phyloP scores from a whole-genome alignment of 2,797 vertebrate species.

The Falco concolor region DNA sequence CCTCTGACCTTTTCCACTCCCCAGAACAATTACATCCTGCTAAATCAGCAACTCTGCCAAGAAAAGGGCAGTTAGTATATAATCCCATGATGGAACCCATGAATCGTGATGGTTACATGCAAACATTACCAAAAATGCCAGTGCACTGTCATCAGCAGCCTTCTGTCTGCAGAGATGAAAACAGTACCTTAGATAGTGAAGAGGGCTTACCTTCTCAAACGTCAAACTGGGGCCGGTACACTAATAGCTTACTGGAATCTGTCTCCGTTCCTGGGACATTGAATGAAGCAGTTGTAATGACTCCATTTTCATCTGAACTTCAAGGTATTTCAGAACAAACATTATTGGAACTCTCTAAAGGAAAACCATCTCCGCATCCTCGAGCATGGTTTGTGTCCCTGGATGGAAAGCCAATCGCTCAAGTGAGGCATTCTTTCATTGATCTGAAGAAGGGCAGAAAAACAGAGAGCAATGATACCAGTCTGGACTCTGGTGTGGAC shows the following conservation, averaged over 20 bases:
- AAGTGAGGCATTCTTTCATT: conserved; percentile 86
- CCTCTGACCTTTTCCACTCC: conserved; percentile 78
- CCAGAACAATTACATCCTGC: conserved; percentile 77
- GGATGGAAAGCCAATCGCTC: conserved; percentile 87
- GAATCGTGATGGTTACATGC: conserved; percentile 82
- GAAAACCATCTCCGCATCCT: conserved; percentile 81
- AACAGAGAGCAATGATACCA: conserved; percentile 86
- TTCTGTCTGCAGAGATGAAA: conserved; percentile 79
- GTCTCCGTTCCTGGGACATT: conserved; percentile 87
- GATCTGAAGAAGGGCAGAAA: conserved; percentile 81
- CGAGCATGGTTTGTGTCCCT: conserved; percentile 94
- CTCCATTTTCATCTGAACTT: conserved; percentile 84
- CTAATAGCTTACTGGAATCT: conserved; percentile 85
- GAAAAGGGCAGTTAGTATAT: conserved; percentile 81
- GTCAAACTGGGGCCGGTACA: conserved; percentile 77
- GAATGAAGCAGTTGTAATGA: conserved; percentile 79
- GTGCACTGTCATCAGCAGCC: conserved; percentile 65
- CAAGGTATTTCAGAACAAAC: conserved; percentile 95
- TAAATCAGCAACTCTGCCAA: conserved; percentile 84
- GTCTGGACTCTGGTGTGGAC: conserved; percentile 90
- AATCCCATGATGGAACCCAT: conserved; percentile 73
- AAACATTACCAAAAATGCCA: conserved; percentile 84
- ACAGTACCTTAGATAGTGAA: conserved; percentile 74
- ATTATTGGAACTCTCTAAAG: conserved; percentile 83
- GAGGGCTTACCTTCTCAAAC: conserved; percentile 78